phyloP scores from a whole-genome alignment of 2,888 invertebrate genomes.

The Autographa gamma region DNA sequence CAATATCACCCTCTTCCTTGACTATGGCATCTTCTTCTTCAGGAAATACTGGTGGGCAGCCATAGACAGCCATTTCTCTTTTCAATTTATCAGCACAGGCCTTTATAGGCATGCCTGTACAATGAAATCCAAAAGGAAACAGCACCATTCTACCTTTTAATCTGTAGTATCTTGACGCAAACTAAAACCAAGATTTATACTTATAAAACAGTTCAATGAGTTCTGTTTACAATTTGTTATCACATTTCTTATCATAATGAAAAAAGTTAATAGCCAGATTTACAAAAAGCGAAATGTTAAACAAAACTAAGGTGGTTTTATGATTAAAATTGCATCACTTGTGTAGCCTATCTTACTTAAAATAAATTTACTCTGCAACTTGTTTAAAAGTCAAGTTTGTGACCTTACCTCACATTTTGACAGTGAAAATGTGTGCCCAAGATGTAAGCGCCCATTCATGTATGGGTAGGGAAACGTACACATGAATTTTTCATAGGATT shows the following conservation, averaged over 20 bases:
- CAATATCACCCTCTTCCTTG: slow-evolving; percentile 87
- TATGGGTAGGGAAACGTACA: slow-evolving; percentile 99
- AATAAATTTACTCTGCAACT: slow-evolving; percentile 16
- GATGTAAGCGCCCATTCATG: slow-evolving; percentile 99
- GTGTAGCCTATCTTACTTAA: not conserved
- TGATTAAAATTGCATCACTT: slow-evolving; percentile 29
- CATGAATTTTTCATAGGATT: slow-evolving; percentile 94
- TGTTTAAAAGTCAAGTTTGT: not conserved
- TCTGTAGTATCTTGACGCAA: slow-evolving; percentile 97
- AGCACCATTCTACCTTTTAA: slow-evolving; percentile 96
- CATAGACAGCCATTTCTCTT: slow-evolving; percentile 96
- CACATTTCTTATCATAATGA: not conserved
- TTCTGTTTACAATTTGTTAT: not conserved
- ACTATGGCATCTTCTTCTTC: slow-evolving; percentile 85
- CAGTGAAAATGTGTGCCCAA: slow-evolving; percentile 98
- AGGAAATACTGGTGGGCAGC: slow-evolving; percentile 97
- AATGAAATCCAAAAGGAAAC: slow-evolving; percentile 99
- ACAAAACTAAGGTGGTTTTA: not conserved
- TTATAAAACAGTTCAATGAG: not conserved
- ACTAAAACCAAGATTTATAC: slow-evolving; percentile 85
- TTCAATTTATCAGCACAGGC: slow-evolving; percentile 99
- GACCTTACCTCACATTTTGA: slow-evolving; percentile 97
- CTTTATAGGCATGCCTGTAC: slow-evolving; percentile 99
- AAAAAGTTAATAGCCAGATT: not conserved
- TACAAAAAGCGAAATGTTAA: not conserved